A percentile compares a stretch with the other conserved stretches of the same genome.
These are phyloP conservation scores for Bolinopsis microptera DNA, from an alignment of 37 sponge, comb jelly and placozoan species.

Conservation along the genomic window DNA sequence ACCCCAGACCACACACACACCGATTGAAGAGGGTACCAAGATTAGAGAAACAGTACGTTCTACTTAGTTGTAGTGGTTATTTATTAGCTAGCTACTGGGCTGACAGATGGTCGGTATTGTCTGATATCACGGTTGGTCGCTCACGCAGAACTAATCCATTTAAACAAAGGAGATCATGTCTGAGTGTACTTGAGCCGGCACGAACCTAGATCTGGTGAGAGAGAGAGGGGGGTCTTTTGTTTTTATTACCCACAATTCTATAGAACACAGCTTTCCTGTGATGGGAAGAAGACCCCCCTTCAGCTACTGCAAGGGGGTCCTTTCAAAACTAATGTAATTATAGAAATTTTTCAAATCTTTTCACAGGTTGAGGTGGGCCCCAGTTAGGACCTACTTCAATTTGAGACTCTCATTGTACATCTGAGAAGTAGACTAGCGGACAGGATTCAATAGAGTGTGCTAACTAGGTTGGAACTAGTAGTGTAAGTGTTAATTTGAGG, in stretches of 20 bases:
- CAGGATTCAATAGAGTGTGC: not conserved
- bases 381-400: not conserved
- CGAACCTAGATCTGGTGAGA: not conserved
- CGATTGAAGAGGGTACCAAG: too few relatives aligned
- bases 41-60: too few relatives aligned
- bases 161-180: not conserved
- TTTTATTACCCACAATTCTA: too few relatives aligned
- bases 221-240: not conserved
- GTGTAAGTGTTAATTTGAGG: not conserved
- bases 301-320: not conserved
- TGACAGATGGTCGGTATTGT: not conserved
- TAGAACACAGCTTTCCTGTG: too few relatives aligned
- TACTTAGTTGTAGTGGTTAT: too few relatives aligned
- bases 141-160: not conserved
- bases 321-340: not conserved
- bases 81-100: too few relatives aligned
- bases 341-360: not conserved
- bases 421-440: not conserved
- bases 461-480: not conserved
- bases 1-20: too few relatives aligned
- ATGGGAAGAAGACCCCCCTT: too few relatives aligned
- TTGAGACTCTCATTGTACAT: not conserved
- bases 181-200: not conserved
- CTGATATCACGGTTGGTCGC: not conserved
- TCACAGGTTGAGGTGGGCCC: not conserved